Conservation (phyloP, 2,113 vertebrate genomes). For the Clinocottus analis region DNA sequence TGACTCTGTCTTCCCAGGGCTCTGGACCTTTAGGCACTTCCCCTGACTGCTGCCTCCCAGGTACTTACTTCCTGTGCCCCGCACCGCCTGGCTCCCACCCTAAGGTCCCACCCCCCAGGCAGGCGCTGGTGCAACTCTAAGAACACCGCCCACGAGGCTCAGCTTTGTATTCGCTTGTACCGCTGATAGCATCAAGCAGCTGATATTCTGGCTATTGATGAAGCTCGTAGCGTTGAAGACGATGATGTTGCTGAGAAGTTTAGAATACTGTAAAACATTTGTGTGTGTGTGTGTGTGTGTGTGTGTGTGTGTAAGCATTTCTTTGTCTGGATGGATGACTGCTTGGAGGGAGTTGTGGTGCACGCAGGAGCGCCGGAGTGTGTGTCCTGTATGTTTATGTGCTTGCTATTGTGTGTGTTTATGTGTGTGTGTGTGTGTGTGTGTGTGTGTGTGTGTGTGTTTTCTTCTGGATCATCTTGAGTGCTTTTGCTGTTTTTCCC, state of each 20-base stretch:
- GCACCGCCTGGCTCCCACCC: conserved; percentile 70
- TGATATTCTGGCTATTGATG: conserved; percentile 29
- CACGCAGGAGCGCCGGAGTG: conserved; percentile 36
- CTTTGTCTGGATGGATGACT: conserved; percentile 52
- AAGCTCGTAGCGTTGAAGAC: conserved; percentile 2
- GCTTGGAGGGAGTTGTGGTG: conserved; percentile 53
- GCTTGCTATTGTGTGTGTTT: conserved; percentile 32
- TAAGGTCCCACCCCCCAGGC: conserved; percentile 61
- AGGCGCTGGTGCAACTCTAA: conserved; percentile 75
- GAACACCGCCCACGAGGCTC: conserved; percentile 39
- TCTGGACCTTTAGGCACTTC: conserved; percentile 77
- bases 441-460: conserved; percentile 53
- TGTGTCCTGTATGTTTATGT: conserved; percentile 44
- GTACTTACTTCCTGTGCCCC: conserved; percentile 77
- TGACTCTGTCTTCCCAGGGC: conserved; percentile 62
- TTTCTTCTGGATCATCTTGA: conserved; percentile 76
- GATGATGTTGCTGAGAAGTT: conserved; percentile 4
- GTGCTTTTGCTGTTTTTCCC: conserved; percentile 80
- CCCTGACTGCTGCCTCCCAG: conserved; percentile 73
- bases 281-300: background rate
- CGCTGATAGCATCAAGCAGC: conserved; percentile 39
- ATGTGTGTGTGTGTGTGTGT: conserved; percentile 46
- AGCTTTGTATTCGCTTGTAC: conserved; percentile 52
- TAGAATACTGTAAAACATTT: background rate
- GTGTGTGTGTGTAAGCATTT: conserved; percentile 24